These are phyloP conservation scores for Beroe ovata DNA, from an alignment of 37 sponge, comb jelly and placozoan species.

Conservation along the genomic window DNA sequence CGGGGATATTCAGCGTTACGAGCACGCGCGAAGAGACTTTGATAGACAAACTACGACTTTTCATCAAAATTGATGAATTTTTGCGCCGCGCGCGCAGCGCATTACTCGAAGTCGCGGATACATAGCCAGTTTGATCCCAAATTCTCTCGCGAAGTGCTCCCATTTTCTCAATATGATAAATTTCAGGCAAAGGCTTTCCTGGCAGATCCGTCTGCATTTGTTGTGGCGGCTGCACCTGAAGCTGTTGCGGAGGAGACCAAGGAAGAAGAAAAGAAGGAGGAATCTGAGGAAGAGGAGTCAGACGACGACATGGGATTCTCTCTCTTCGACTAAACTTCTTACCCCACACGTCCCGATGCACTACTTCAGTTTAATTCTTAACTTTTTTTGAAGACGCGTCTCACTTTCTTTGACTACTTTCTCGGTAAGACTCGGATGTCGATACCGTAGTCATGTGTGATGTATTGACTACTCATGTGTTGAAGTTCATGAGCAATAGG, in stretches of 20 bases:
- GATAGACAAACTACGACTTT: neutral
- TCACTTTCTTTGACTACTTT: no score
- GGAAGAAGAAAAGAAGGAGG: conserved; percentile 70
- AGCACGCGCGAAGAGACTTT: neutral
- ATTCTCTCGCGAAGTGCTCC: no score
- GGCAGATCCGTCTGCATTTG: conserved; percentile 89
- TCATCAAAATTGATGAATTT: neutral
- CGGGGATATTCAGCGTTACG: neutral
- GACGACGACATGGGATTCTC: conserved; percentile 69
- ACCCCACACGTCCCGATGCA: conserved; percentile 8
- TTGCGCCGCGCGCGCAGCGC: conserved; percentile 34
- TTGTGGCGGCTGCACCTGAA: conserved; percentile 68
- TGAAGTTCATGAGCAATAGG: no score
- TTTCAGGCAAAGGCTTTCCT: conserved; percentile 82
- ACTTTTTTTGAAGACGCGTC: no score
- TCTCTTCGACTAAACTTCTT: conserved; percentile 49
- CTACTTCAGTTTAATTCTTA: conserved; percentile 3
- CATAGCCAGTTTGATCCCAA: neutral
- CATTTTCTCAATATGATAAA: conserved; percentile 5
- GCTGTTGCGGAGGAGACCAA: conserved; percentile 67
- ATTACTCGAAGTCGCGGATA: neutral
- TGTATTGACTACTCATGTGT: no score
- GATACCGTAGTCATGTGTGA: no score
- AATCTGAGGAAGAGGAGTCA: conserved; percentile 67
- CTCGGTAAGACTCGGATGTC: no score